Percentiles rank a stretch among this genome's conserved stretches.
These are phyloP conservation scores for Glyphotaelius pellucidus DNA, from an alignment of 2,888 invertebrate genomes.

Conservation along the genomic window DNA sequence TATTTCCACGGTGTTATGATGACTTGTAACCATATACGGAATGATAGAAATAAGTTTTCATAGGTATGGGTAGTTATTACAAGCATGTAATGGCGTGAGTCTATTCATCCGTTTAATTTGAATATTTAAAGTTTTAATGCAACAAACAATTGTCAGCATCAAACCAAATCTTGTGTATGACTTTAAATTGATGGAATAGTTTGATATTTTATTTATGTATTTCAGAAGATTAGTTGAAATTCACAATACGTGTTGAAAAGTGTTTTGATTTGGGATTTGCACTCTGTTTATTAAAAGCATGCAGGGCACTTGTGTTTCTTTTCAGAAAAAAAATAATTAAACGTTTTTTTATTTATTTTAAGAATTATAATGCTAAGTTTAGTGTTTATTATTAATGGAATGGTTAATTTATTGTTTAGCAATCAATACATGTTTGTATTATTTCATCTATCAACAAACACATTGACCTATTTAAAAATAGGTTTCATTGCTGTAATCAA, in stretches of 20 bases:
- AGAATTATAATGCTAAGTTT: not conserved
- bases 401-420: not conserved
- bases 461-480: not conserved
- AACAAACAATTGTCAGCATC: not conserved
- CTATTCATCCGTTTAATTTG: not conserved
- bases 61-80: not conserved
- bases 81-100: not conserved
- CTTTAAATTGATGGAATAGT: not conserved
- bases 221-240: not conserved
- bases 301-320: constrained; percentile 18
- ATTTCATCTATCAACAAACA: not conserved
- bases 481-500: not conserved
- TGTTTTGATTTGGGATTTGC: not conserved
- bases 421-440: not conserved
- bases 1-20: not conserved
- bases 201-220: not conserved
- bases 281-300: constrained; percentile 13
- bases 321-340: not conserved
- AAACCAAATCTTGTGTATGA: not conserved
- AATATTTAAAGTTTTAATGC: not conserved
- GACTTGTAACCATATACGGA: not conserved
- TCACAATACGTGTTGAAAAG: not conserved
- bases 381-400: not conserved
- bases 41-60: not conserved
- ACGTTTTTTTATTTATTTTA: not conserved